phyloP scores from a whole-genome alignment of 2,888 invertebrate species.

The Oscheius myriophilus region DNA sequence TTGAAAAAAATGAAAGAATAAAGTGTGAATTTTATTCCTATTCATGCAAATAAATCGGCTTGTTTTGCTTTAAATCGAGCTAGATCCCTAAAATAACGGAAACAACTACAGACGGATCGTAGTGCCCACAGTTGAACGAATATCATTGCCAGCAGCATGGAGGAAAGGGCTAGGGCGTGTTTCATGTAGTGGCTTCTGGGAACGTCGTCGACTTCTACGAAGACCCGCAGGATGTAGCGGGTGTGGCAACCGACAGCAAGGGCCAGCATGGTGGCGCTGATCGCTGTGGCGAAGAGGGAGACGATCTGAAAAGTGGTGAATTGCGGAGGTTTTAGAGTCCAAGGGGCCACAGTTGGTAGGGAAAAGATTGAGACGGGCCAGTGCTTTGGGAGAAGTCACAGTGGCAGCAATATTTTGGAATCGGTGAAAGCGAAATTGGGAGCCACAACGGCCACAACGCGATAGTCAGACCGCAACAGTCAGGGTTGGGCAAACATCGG shows the following conservation, averaged over 20 bases:
- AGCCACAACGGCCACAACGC: too few species aligned
- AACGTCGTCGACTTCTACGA: conserved; percentile 34
- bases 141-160: conserved; percentile 42
- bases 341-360: too few species aligned
- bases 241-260: conserved; percentile 51
- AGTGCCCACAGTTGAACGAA: conserved; percentile 57
- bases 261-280: conserved; percentile 47
- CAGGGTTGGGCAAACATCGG: too few species aligned
- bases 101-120: conserved; percentile 56
- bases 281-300: conserved; percentile 46
- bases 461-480: too few species aligned
- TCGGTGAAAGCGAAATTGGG: too few species aligned
- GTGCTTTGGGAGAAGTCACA: too few species aligned
- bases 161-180: conserved; percentile 35
- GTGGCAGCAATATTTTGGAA: too few species aligned
- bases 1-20: too few species aligned
- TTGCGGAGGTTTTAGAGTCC: background rate
- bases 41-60: conserved; percentile 8
- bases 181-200: conserved; percentile 28
- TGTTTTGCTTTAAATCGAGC: conserved; percentile 45
- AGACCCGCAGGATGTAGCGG: conserved; percentile 40
- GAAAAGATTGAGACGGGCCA: too few species aligned
- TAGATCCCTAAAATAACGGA: conserved; percentile 51
- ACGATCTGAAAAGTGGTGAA: conserved; percentile 41
- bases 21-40: too few species aligned